These are phyloP conservation scores for Halictus rubicundus DNA, from an alignment of 1,140 invertebrate genomes.

Conservation along the genomic window DNA sequence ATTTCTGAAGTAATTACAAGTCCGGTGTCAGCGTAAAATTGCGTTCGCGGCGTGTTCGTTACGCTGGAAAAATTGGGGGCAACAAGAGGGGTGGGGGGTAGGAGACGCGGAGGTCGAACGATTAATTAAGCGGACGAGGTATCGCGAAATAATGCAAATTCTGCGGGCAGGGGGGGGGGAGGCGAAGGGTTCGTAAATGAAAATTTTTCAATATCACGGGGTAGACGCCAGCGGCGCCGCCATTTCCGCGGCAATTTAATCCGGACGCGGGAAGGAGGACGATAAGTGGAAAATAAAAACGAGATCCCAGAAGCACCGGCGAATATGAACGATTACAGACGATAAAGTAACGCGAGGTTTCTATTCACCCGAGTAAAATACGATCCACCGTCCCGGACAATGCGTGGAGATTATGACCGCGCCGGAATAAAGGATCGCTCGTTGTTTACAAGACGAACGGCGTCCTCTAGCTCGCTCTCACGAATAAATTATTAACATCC, in stretches of 20 bases:
- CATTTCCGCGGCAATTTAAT: constrained; percentile 25
- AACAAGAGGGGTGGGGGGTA: too few species aligned
- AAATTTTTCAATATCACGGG: constrained; percentile 40
- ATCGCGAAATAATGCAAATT: constrained; percentile 49
- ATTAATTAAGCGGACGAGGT: constrained; percentile 46
- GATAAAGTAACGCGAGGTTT: constrained; percentile 13
- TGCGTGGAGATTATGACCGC: background rate
- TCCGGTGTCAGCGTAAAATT: background rate
- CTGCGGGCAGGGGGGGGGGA: too few species aligned
- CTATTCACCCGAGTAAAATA: background rate
- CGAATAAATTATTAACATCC: constrained; percentile 29
- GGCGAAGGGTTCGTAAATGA: constrained; percentile 2
- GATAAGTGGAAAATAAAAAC: constrained; percentile 21
- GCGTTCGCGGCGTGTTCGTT: background rate
- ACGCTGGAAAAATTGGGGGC: constrained; percentile 10
- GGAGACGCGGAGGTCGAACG: background rate
- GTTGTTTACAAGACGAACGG: constrained; percentile 2
- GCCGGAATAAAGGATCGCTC: background rate
- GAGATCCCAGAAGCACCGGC: background rate
- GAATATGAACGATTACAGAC: constrained; percentile 21
- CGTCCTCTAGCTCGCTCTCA: too few species aligned
- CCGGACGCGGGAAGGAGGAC: constrained; percentile 2
- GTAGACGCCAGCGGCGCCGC: constrained; percentile 1
- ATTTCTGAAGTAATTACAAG: constrained; percentile 40
- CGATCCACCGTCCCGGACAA: background rate